These are phyloP conservation scores for Strix uralensis DNA, from an alignment of 2,113 vertebrate species.

Conservation along the genomic window DNA sequence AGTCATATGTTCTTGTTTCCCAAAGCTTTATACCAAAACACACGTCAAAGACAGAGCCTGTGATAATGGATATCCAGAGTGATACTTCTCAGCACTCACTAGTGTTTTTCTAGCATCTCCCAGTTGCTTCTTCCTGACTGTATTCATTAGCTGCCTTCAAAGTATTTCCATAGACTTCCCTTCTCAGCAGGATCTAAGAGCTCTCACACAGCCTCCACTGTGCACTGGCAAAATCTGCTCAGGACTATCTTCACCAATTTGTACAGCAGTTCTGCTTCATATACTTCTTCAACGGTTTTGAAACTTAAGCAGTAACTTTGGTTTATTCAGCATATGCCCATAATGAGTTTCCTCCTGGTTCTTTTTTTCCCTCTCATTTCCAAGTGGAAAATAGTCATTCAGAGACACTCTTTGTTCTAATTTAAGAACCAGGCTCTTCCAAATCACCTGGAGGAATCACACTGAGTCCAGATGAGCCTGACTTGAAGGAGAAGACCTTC, in stretches of 20 bases:
- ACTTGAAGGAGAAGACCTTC: not conserved
- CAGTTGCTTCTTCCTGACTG: not conserved
- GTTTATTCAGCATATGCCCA: not conserved
- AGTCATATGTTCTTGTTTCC: not conserved
- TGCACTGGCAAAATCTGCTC: not conserved
- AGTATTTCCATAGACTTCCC: not conserved
- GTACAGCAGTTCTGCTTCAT: not conserved
- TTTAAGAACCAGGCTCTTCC: not conserved
- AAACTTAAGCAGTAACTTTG: not conserved
- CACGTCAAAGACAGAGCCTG: not conserved
- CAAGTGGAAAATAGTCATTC: not conserved
- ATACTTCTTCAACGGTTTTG: not conserved
- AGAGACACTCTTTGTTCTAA: not conserved
- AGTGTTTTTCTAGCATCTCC: not conserved
- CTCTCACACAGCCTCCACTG: not conserved
- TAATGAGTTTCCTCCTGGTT: not conserved
- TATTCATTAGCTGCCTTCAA: conserved; percentile 23
- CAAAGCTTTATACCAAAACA: not conserved
- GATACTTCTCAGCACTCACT: not conserved
- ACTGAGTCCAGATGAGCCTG: not conserved
- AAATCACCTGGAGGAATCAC: not conserved
- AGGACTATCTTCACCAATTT: not conserved
- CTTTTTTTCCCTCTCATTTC: not conserved
- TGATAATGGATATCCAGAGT: not conserved
- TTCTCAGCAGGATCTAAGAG: not conserved